These are phyloP conservation scores for Diploscapter pachys DNA, from an alignment of 1,140 invertebrate species.

Conservation along the genomic window DNA sequence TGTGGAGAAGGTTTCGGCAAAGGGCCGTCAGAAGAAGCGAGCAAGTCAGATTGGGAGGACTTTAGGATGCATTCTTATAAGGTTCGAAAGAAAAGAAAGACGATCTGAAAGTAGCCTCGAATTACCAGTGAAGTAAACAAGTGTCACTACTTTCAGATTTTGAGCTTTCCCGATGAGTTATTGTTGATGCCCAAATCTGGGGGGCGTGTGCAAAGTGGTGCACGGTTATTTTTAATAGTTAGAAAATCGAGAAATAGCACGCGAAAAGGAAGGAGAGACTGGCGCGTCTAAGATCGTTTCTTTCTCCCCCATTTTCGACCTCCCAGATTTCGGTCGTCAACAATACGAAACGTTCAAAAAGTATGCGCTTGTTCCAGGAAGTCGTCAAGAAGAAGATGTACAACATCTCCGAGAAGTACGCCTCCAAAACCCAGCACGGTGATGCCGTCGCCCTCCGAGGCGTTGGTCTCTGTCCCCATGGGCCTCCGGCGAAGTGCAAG, in stretches of 20 bases:
- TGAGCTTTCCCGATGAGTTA: neutral
- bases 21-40: conserved; percentile 1
- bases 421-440: neutral
- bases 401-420: too few relatives aligned
- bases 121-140: neutral
- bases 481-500: conserved; percentile 17
- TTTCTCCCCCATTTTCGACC: too few relatives aligned
- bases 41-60: conserved; percentile 2
- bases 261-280: too few relatives aligned
- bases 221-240: too few relatives aligned
- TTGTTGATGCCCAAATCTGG: too few relatives aligned
- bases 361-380: neutral
- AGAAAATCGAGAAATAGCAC: too few relatives aligned
- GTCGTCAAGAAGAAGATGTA: conserved; percentile 9
- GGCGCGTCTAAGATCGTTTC: too few relatives aligned
- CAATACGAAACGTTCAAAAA: too few relatives aligned
- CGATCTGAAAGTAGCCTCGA: neutral
- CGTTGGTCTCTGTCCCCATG: conserved; percentile 13
- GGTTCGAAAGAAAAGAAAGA: neutral
- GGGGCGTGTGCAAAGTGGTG: too few relatives aligned
- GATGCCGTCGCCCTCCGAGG: conserved; percentile 8
- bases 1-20: conserved; percentile 14
- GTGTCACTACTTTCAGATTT: neutral
- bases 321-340: too few relatives aligned
- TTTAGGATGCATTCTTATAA: conserved; percentile 7